Base-by-base conservation (phyloP, 1,140 invertebrate genomes). In the Hestina assimilis region DNA sequence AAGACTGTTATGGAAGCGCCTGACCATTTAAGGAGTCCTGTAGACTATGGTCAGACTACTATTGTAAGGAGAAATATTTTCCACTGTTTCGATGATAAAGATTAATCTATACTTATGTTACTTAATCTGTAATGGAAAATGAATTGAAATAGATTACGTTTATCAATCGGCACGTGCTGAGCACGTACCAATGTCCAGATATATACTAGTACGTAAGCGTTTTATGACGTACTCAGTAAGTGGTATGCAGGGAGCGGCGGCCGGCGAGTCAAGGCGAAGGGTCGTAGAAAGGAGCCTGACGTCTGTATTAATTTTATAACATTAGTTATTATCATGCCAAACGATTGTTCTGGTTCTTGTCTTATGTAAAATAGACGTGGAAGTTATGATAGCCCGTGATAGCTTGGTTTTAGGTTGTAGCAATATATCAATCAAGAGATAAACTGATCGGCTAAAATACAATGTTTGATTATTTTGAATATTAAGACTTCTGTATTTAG, bases 261-360 rank as follows among this genome's bases (percentile, higher is more conserved):
- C 78, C 76, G 80, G 69, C 80, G 59, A 79, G 80, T 83, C 78
- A 81, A 83, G 80, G 80, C 66, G 58, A 83, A 76, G 66, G 80
- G 80, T 83, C 80, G 75, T 63, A 61, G 80, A 81, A 81, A 80
- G 78, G 80, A 67, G 69, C 50, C 66, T 63, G 52, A 65, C 66
- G 62, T 69, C 62, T 65, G 56, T 65, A 62, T 69, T 65, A 59
- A 65, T 69, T 62, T 61, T 64, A 68, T 64, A n/a, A 68, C 53
- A 43, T 61, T 54, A 59, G 35, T 53, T 63, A 58, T 54, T 58
- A 56, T 33, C 53, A 48, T 43, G 42, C 46, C 41, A 48, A 23
- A 41, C 57, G 38, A 64, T 54, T 63, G 54, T 63, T 63, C 52
- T 64, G 35, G 54, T 53, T 54, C 56, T 51, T 46, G 53, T 55